A percentile compares a stretch with the other conserved stretches of the same genome.
Evolutionary conservation across 2,888 invertebrate genomes (phyloP).

Genomic region (Lepeophtheirus nordmannii): DNA sequence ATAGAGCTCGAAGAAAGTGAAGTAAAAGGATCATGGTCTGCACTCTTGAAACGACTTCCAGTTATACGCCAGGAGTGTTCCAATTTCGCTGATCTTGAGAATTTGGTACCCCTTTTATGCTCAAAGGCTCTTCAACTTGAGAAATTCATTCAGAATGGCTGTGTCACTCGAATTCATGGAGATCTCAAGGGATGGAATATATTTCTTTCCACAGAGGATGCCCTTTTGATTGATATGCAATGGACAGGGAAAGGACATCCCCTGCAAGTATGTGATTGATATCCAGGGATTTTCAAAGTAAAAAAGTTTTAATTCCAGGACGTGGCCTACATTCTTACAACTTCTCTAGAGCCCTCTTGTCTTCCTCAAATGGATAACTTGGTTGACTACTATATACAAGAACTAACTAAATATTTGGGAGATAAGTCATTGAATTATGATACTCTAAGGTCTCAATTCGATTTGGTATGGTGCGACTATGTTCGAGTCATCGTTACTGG

Average conservation of each 20-base stretch:
- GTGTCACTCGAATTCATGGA: slow-evolving; percentile 21
- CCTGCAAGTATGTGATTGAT: slow-evolving; percentile 11
- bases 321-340: slow-evolving; percentile 21
- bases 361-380: slow-evolving; percentile 8
- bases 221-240: slow-evolving; percentile 23
- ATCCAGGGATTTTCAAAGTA: not conserved
- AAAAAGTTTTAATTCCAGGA: slow-evolving; percentile 1
- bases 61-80: not conserved
- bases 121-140: slow-evolving; percentile 9
- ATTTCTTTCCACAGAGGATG: slow-evolving; percentile 9
- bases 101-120: not conserved
- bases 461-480: slow-evolving; percentile 19
- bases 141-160: not conserved
- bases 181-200: slow-evolving; percentile 23
- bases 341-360: not conserved
- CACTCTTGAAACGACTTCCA: slow-evolving; percentile 5
- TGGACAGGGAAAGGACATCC: slow-evolving; percentile 23
- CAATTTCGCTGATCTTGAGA: not conserved
- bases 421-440: not conserved
- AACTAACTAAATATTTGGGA: not conserved
- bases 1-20: slow-evolving; percentile 10
- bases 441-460: not conserved
- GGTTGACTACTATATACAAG: slow-evolving; percentile 9
- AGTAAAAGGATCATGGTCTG: not conserved
- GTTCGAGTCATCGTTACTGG: slow-evolving; percentile 20